Base-by-base conservation (phyloP, 2,113 vertebrate genomes). In the Pituophis catenifer region DNA sequence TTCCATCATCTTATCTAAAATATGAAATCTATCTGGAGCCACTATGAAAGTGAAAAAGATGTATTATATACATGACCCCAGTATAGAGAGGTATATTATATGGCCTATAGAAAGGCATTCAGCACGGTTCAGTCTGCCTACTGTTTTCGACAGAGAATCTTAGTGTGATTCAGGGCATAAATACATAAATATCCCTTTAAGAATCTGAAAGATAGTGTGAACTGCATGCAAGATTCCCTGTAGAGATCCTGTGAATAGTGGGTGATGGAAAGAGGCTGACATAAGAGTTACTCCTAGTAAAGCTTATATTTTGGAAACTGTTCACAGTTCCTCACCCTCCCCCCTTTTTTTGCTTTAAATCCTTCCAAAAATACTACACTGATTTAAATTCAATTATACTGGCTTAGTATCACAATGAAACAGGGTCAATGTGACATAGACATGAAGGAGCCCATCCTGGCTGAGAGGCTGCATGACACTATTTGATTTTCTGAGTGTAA, bases 381-480 rank as follows among this genome's bases (percentile, higher is more conserved):
- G 15, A 55, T 55, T 88, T 54, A 26, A 44, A 50, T 92, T 33
- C 11, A 53, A 44, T 48, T 88, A 92, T 62, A 23, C 54, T 65
- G 48, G 50, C 26, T 91, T 91, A 38, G 24, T 75, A 91, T 91
- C 0, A 1, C 75, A 62, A 50, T 50, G 19, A 48, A 86, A n/a
- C 26, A 23, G 29, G 44, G 33, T 53, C 92, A 81, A 24, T 81
- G 3, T 29, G 29, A 53, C 12, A 12, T 9, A 81, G 75, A 81
- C 17, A 44, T 1, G 17, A 81, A 3, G 8, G 75, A 81, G 2
- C 33, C 3, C 0, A 0, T 21, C 33, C 33, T 0, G 3, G 33
- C 8, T 9, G 21, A 8, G 38, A 70, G 4, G 15, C 26, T 19
- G 75, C 53, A 89, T 57, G 21, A 9, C 81, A 10, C 12, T 50